Base-by-base conservation (phyloP, 2,888 invertebrate species). In the Synergus gifuensis region DNA sequence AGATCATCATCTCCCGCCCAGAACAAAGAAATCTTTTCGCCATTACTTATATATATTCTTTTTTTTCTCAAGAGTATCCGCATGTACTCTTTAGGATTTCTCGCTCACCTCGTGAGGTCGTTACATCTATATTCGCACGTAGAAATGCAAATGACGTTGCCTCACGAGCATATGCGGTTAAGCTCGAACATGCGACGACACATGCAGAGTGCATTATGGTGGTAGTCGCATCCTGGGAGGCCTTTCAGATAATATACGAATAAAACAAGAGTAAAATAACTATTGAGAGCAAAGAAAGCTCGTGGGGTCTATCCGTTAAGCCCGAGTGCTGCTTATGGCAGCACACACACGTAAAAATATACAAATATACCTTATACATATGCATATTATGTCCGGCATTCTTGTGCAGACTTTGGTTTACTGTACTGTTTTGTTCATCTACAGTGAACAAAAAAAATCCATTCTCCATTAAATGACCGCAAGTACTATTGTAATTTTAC, bases 101-200 rank as follows among this genome's bases (percentile, higher is more conserved):
- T 73, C 40, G 73, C 73, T 73, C 73, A 73, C 73, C 73, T 73
- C 73, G 73, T 73, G 73, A 73, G 73, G 73, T 73, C 54, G 73
- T 73, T 73, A 73, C 73, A 73, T 73, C 73, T 73, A 73, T 73
- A 73, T 73, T 73, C 73, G 73, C 73, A 73, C 73, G 73, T 73
- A 73, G 49, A 73, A 73, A 73, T 73, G 73, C 73, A 73, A 73
- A 73, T 73, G 73, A 73, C 73, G 73, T 58, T 58, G 54, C 73
- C 36, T 58, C 73, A 73, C 73, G 73, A 73, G 54, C 36, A 49
- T 49, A 73, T 36, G n/a, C n/a, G 49, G 73, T 73, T 73, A 73
- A 40, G 73, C 40, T 73, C 54, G 73, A 54, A 58, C 73, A 73
- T 73, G 36, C 54, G 36, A 11, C 73, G 54, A 54, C 73, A 73